These are phyloP conservation scores for Acanthopleura granulata DNA, from an alignment of 2,888 invertebrate species.

Conservation along the genomic window DNA sequence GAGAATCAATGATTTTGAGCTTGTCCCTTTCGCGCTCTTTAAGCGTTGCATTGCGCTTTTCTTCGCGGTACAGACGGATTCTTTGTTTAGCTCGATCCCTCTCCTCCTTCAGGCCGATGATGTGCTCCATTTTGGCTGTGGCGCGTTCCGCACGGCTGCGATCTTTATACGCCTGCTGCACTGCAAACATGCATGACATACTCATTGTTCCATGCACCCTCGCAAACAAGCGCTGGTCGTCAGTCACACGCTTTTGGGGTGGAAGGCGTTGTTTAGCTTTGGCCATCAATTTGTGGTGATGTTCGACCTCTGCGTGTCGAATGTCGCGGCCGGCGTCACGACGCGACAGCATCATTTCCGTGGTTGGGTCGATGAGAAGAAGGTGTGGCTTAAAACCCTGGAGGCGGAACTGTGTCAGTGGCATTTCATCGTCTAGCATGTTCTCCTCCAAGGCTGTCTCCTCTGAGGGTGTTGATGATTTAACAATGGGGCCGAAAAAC, in stretches of 20 bases:
- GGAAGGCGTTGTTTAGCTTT: conserved; percentile 39
- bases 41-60: conserved; percentile 50
- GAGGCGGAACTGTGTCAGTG: conserved; percentile 53
- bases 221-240: conserved; percentile 55
- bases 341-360: conserved; percentile 59
- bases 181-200: conserved; percentile 63
- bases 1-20: conserved; percentile 46
- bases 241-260: conserved; percentile 38
- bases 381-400: conserved; percentile 50
- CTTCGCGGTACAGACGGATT: conserved; percentile 56
- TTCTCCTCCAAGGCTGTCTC: conserved; percentile 28
- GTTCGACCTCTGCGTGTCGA: conserved; percentile 58
- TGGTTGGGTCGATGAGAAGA: conserved; percentile 55
- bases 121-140: conserved; percentile 58
- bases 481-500: conserved; percentile 63
- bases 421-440: conserved; percentile 45
- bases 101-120: conserved; percentile 58
- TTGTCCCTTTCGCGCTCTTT: conserved; percentile 54
- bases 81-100: conserved; percentile 58
- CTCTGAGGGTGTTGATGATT: conserved; percentile 37
- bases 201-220: conserved; percentile 63
- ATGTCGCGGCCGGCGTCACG: conserved; percentile 61
- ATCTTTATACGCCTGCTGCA: conserved; percentile 66
- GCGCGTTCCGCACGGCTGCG: conserved; percentile 59
- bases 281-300: conserved; percentile 42